These are phyloP conservation scores for Pristionchus exspectatus DNA, from an alignment of 2,888 invertebrate species.

Conservation along the genomic window DNA sequence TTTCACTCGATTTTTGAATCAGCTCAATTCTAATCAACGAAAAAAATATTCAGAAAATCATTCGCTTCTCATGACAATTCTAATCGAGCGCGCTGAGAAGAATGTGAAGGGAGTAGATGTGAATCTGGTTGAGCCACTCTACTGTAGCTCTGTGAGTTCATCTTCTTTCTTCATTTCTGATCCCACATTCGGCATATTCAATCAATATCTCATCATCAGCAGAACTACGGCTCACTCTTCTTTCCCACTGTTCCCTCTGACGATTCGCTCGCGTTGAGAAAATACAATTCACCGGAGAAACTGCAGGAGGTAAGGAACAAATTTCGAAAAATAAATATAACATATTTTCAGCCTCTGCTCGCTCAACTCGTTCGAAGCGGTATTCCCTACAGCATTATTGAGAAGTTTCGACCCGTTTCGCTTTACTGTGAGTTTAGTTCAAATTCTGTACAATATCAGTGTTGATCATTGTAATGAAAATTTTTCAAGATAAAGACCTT, in stretches of 20 bases:
- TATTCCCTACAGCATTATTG: slow-evolving; percentile 25
- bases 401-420: background rate
- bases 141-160: background rate
- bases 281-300: background rate
- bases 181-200: background rate
- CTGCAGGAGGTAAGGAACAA: background rate
- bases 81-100: background rate
- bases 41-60: background rate
- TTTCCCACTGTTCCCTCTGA: slow-evolving; percentile 7
- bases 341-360: background rate
- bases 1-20: too few species aligned
- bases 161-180: background rate
- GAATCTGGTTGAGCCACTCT: background rate
- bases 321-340: background rate
- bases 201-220: background rate
- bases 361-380: background rate
- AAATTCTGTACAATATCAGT: too few species aligned
- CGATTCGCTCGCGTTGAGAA: slow-evolving; percentile 1
- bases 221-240: slow-evolving; percentile 1
- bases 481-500: too few species aligned
- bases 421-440: background rate
- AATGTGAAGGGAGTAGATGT: background rate
- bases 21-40: background rate
- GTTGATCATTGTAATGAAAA: too few species aligned
- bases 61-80: background rate